Evolutionary conservation across 2,113 vertebrate genomes (phyloP).

Genomic region (Megaceryle maxima): DNA sequence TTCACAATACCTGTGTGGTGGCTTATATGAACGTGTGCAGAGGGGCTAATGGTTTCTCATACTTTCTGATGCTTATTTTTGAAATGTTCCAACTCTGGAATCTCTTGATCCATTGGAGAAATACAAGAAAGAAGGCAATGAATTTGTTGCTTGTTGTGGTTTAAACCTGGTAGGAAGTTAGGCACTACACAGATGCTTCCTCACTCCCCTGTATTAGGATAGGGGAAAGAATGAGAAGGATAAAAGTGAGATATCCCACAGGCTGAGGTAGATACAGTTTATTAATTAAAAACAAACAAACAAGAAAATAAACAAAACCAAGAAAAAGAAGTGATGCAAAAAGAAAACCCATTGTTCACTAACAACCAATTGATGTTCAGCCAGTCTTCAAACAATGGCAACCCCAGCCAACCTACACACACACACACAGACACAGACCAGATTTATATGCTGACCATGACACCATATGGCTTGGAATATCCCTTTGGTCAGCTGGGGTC

Average conservation of each 20-base stretch:
- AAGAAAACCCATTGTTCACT: not conserved
- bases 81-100: not conserved
- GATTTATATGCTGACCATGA: not conserved
- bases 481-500: not conserved
- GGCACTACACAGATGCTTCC: not conserved
- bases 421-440: too few relatives aligned
- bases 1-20: not conserved
- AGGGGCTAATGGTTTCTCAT: not conserved
- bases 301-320: not conserved
- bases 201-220: rapidly evolving
- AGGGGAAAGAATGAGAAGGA: not conserved
- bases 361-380: not conserved
- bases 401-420: not conserved
- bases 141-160: not conserved
- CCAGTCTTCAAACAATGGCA: not conserved
- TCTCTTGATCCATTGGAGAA: not conserved
- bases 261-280: not conserved
- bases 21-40: not conserved
- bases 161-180: not conserved
- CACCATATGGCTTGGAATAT: not conserved
- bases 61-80: not conserved
- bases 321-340: not conserved
- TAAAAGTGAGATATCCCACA: not conserved
- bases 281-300: not conserved
- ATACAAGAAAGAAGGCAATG: not conserved